phyloP scores from a whole-genome alignment of 2,797 vertebrate species.

The Sus cebifrons region DNA sequence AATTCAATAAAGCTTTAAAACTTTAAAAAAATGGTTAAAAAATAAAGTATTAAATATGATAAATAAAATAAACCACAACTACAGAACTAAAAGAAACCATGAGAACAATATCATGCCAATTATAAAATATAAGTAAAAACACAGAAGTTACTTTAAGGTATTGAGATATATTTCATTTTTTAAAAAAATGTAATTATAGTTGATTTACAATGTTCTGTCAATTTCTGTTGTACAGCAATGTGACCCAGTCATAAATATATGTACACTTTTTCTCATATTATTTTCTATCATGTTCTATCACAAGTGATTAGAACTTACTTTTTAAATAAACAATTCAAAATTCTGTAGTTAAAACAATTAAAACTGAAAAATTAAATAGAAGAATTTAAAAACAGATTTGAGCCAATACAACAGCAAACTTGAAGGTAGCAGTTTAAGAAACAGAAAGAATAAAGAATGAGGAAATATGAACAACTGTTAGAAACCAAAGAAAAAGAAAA shows the following conservation, averaged over 20 bases:
- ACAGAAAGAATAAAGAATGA: background rate
- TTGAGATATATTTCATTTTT: too few relatives aligned
- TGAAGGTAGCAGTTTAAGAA: background rate
- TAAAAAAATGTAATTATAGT: too few relatives aligned
- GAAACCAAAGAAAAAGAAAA: background rate
- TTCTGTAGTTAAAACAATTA: background rate
- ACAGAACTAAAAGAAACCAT: background rate
- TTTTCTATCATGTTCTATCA: too few relatives aligned
- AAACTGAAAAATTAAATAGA: background rate
- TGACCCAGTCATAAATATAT: too few relatives aligned
- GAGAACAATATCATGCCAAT: background rate
- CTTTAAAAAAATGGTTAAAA: background rate
- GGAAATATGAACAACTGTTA: background rate
- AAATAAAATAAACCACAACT: background rate
- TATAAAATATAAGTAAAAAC: background rate
- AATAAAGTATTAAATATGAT: background rate
- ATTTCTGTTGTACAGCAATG: too few relatives aligned
- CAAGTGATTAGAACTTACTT: background rate
- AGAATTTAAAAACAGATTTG: background rate
- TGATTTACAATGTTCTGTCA: too few relatives aligned
- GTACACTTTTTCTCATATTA: too few relatives aligned
- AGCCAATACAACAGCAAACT: background rate
- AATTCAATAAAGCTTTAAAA: too few relatives aligned
- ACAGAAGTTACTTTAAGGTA: background rate
- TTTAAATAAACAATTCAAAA: background rate